These are phyloP conservation scores for Ptyas mucosa DNA, from an alignment of 2,113 vertebrate species.

Conservation along the genomic window DNA sequence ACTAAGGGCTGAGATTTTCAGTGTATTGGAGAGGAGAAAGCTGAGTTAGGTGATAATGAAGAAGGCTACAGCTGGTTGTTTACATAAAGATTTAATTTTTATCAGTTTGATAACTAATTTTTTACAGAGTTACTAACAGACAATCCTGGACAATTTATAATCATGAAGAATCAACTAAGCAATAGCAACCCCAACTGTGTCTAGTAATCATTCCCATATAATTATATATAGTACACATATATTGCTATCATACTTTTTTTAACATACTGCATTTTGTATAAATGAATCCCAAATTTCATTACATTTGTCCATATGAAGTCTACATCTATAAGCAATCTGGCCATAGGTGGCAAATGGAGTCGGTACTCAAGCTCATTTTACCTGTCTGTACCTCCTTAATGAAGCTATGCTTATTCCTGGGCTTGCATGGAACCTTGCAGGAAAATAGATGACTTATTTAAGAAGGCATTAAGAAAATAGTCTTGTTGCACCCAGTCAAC, in stretches of 20 bases:
- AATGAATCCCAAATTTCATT: not conserved
- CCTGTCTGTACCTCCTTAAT: not conserved
- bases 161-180: not conserved
- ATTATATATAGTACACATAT: not conserved
- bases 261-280: not conserved
- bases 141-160: not conserved
- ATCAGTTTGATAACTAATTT: not conserved
- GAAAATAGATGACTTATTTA: not conserved
- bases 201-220: not conserved
- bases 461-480: not conserved
- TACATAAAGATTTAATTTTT: not conserved
- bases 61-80: not conserved
- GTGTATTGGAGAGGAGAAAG: not conserved
- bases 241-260: not conserved
- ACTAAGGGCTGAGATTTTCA: not conserved
- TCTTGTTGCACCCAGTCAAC: not conserved
- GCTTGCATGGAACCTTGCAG: not conserved
- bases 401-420: not conserved
- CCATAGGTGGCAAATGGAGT: not conserved
- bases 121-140: not conserved
- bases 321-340: not conserved
- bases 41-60: not conserved
- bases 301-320: not conserved
- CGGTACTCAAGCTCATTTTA: not conserved
- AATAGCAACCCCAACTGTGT: not conserved